Conservation (phyloP, 1,140 invertebrate genomes). For the Scaptomyza graminum region DNA sequence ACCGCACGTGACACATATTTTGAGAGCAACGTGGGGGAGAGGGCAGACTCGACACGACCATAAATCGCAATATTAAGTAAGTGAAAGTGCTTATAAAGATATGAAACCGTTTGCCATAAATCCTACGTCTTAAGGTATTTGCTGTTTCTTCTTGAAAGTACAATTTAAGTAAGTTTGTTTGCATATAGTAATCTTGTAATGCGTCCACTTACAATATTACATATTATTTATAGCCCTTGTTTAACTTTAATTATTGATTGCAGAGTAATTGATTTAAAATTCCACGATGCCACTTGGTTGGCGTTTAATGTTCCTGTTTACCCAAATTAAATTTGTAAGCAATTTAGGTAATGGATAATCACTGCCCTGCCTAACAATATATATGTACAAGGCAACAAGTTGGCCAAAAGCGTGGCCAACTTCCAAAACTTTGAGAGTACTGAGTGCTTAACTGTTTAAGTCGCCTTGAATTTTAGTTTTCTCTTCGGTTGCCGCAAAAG, state of each 20-base stretch:
- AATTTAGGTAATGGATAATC: conserved; percentile 1
- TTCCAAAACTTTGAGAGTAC: background rate
- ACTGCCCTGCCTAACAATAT: conserved; percentile 14
- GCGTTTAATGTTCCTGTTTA: conserved; percentile 39
- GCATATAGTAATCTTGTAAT: too few relatives aligned
- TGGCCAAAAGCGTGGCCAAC: conserved; percentile 11
- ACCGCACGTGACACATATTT: conserved; percentile 25
- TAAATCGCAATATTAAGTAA: background rate
- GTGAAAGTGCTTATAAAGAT: background rate
- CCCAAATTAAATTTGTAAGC: conserved; percentile 55
- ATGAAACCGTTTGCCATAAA: too few relatives aligned
- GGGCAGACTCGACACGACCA: conserved; percentile 1
- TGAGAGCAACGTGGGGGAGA: conserved; percentile 2
- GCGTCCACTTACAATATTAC: too few relatives aligned
- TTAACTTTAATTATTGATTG: background rate
- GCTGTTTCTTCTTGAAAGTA: too few relatives aligned
- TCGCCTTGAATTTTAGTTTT: conserved; percentile 5
- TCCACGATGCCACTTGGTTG: conserved; percentile 21
- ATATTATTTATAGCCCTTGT: too few relatives aligned
- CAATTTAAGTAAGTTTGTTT: too few relatives aligned
- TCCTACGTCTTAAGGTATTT: background rate
- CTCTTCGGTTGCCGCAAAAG: background rate
- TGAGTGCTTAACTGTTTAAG: background rate
- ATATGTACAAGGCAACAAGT: conserved; percentile 20
- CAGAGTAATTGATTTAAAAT: background rate